Evolutionary conservation across 2,113 vertebrate species (phyloP).

Genomic region (Lepus americanus): DNA sequence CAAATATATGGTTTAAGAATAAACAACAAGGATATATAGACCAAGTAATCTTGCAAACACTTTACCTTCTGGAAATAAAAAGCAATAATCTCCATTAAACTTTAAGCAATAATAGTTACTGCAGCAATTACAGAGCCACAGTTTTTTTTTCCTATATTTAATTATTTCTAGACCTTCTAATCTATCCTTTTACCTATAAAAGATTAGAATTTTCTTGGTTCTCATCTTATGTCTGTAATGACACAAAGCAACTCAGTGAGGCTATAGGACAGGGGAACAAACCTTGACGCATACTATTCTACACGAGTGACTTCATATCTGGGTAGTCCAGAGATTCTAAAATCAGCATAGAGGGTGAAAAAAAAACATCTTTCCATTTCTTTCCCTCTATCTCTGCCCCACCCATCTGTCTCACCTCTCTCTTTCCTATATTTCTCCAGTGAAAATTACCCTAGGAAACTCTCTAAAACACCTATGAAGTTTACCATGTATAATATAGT

Average conservation of each 20-base stretch:
- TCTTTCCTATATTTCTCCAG: not conserved
- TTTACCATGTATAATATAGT: too few relatives aligned
- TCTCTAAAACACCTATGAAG: not conserved
- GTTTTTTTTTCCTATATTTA: conserved; percentile 41
- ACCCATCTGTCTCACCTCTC: too few relatives aligned
- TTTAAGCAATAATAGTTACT: conserved; percentile 60
- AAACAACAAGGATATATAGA: conserved; percentile 67
- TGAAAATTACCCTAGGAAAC: not conserved
- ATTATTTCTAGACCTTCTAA: not conserved
- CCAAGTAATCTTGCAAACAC: conserved; percentile 49
- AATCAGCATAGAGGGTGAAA: not conserved
- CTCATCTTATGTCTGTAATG: not conserved
- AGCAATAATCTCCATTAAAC: conserved; percentile 31
- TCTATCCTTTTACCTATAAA: not conserved
- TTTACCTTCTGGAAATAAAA: conserved; percentile 74
- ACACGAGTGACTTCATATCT: not conserved
- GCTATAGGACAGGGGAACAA: not conserved
- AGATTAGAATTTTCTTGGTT: not conserved
- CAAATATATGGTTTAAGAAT: conserved; percentile 73
- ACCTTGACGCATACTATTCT: not conserved
- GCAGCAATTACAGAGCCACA: conserved; percentile 53
- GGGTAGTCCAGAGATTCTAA: not conserved
- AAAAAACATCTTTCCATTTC: not conserved
- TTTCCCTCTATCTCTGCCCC: too few relatives aligned
- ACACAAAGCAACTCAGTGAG: conserved; percentile 11